Evolutionary conservation across 2,888 invertebrate species (phyloP).

Genomic region (Hermaeophaga mercurialis): DNA sequence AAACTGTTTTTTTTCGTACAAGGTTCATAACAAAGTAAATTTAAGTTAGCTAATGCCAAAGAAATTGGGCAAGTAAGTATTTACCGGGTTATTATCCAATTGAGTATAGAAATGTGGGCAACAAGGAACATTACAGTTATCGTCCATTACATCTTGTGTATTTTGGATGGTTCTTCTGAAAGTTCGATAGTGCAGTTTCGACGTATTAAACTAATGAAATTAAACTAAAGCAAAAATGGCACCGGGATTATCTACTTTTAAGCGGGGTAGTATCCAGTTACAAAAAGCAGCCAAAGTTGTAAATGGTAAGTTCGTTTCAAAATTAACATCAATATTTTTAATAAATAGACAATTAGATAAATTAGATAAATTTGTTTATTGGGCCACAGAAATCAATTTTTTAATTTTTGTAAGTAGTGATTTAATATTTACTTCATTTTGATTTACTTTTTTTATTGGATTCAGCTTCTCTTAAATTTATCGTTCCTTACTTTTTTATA

Average conservation of each 20-base stretch:
- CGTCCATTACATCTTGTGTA: conserved; percentile 1
- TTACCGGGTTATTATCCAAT: conserved; percentile 15
- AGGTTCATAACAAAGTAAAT: too few relatives aligned
- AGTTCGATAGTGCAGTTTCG: background rate
- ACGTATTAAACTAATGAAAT: background rate
- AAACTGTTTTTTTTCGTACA: too few relatives aligned
- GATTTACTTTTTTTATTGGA: too few relatives aligned
- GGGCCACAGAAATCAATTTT: too few relatives aligned
- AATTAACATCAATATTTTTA: too few relatives aligned
- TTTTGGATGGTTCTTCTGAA: background rate
- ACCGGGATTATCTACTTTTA: conserved; percentile 51
- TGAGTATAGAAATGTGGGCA: conserved; percentile 7
- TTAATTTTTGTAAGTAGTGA: too few relatives aligned
- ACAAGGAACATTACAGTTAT: conserved; percentile 9
- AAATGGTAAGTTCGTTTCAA: conserved; percentile 61
- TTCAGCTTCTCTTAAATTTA: too few relatives aligned
- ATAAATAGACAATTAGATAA: too few relatives aligned
- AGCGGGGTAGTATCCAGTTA: conserved; percentile 61
- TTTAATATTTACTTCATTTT: too few relatives aligned
- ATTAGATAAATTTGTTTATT: too few relatives aligned
- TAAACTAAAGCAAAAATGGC: conserved; percentile 35
- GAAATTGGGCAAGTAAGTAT: background rate
- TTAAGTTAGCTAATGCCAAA: background rate
- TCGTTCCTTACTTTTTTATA: too few relatives aligned
- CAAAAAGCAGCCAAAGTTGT: conserved; percentile 62